phyloP scores from a whole-genome alignment of 37 sponge, comb jelly and placozoan species.

The Aplysina aerophoba region DNA sequence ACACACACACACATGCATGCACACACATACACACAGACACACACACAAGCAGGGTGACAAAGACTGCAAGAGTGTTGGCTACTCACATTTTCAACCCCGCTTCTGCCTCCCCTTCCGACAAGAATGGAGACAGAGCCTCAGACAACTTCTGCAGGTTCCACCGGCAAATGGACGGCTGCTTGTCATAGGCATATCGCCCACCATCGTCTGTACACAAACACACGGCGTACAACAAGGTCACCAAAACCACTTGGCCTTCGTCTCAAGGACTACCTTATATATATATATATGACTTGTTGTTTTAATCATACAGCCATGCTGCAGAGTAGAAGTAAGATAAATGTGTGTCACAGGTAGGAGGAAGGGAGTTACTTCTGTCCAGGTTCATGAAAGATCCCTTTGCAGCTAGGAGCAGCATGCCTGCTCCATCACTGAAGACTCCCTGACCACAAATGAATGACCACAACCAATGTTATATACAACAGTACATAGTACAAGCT shows the following conservation, averaged over 20 bases:
- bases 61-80: no score
- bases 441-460: no score
- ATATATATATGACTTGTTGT: no score
- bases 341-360: no score
- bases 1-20: slow-evolving; percentile 9
- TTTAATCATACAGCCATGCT: no score
- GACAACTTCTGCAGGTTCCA: slow-evolving; percentile 93
- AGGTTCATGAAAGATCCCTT: no score
- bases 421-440: no score
- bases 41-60: not conserved
- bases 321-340: no score
- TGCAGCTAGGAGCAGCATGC: no score
- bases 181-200: slow-evolving; percentile 81
- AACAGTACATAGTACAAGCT: no score
- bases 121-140: slow-evolving; percentile 76
- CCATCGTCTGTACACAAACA: slow-evolving; percentile 63
- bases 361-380: no score
- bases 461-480: no score
- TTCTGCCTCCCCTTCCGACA: slow-evolving; percentile 36
- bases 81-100: slow-evolving; percentile 66
- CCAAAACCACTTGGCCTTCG: not conserved
- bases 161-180: slow-evolving; percentile 88
- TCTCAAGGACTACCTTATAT: not conserved
- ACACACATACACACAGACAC: slow-evolving; percentile 19
- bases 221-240: not conserved